phyloP scores from a whole-genome alignment of 2,113 vertebrate species.

The Dinomys branickii region DNA sequence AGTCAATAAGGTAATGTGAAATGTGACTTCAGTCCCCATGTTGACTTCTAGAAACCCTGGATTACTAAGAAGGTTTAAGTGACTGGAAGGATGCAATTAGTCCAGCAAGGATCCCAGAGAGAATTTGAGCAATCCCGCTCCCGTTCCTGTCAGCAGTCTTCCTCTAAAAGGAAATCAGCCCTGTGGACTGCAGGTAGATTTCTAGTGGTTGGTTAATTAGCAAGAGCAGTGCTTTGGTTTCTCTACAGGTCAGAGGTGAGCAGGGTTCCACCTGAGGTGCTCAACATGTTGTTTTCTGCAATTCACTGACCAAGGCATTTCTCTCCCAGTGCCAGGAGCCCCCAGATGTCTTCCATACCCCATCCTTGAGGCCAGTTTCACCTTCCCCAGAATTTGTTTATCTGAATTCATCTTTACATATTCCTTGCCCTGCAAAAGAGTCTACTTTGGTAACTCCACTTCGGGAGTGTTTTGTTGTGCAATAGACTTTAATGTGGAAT shows the following conservation, averaged over 20 bases:
- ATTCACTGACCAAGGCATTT: not conserved
- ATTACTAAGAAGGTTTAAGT: not conserved
- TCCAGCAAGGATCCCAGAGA: not conserved
- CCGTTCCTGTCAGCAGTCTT: not conserved
- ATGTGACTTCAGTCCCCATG: not conserved
- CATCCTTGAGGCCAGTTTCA: not conserved
- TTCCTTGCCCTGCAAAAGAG: not conserved
- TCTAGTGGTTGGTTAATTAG: not conserved
- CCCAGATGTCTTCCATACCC: not conserved
- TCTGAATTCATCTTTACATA: not conserved
- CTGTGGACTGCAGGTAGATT: not conserved
- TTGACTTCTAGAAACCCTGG: not conserved
- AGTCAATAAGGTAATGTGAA: not conserved
- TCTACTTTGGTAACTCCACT: not conserved
- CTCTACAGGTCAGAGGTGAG: not conserved
- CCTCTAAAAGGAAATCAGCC: not conserved
- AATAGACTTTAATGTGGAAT: not conserved
- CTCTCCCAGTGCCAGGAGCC: rapidly evolving
- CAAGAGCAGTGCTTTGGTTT: not conserved
- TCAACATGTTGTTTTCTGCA: rapidly evolving
- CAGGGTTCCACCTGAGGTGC: not conserved
- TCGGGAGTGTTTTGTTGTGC: not conserved
- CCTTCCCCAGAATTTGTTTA: not conserved
- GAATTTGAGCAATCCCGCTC: rapidly evolving
- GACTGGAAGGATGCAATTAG: not conserved